phyloP scores from a whole-genome alignment of 1,140 invertebrate species.

The Diuraphis noxia region DNA sequence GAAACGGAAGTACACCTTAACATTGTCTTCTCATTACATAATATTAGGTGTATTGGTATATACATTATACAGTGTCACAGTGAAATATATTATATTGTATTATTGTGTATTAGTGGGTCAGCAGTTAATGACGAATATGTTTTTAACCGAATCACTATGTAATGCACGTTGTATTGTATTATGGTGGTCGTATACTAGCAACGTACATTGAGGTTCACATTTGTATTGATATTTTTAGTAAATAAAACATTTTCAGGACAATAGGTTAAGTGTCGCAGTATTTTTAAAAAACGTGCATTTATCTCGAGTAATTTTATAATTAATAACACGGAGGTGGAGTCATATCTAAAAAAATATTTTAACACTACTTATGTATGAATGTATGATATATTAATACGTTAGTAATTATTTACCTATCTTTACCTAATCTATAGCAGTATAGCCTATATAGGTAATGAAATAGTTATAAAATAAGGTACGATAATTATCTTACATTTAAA shows the following conservation, averaged over 20 bases:
- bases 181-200: neutral
- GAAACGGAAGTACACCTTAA: neutral
- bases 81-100: neutral
- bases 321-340: neutral
- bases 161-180: neutral
- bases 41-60: neutral
- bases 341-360: neutral
- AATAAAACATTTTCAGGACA: neutral
- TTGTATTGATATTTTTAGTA: neutral
- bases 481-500: neutral
- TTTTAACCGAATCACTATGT: neutral
- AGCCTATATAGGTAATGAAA: neutral
- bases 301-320: neutral
- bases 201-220: neutral
- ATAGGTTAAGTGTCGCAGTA: too few species aligned
- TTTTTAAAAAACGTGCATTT: neutral
- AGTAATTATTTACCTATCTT: too few species aligned
- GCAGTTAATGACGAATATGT: neutral
- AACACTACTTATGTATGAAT: neutral
- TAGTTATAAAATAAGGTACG: neutral
- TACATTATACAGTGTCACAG: too few species aligned
- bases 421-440: neutral
- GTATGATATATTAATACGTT: too few species aligned
- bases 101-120: too few species aligned
- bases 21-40: neutral